Conservation (phyloP, 2,113 vertebrate species). For the Alethe diademata region DNA sequence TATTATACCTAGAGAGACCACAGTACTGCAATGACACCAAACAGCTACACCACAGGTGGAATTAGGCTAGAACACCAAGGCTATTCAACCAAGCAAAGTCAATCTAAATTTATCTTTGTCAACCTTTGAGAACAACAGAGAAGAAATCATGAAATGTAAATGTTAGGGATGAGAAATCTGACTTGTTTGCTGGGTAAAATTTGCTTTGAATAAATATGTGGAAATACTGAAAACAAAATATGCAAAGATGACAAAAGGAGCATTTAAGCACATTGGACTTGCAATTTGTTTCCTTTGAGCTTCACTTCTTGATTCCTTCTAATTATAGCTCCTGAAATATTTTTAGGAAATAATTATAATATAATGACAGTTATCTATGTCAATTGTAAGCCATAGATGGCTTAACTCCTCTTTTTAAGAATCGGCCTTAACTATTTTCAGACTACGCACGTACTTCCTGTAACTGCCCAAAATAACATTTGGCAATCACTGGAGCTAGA, state of each 20-base stretch:
- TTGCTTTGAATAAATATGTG: not conserved
- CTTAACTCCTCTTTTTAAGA: slow-evolving; percentile 9
- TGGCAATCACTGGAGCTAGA: not conserved
- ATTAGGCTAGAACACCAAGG: not conserved
- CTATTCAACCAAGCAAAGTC: not conserved
- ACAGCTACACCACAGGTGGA: not conserved
- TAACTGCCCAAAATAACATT: not conserved
- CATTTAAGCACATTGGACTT: not conserved
- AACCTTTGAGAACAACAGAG: not conserved
- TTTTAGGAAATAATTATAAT: slow-evolving; percentile 2
- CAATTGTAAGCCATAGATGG: not conserved
- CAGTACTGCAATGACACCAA: not conserved
- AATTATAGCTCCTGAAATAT: not conserved
- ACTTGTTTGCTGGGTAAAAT: not conserved
- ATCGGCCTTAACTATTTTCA: not conserved
- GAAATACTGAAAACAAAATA: slow-evolving; percentile 2
- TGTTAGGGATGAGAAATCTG: not conserved
- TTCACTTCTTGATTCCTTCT: not conserved
- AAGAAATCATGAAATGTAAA: not conserved
- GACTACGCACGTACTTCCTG: not conserved
- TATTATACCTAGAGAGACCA: not conserved
- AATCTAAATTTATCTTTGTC: not conserved
- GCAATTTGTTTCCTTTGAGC: not conserved
- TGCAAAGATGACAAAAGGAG: not conserved
- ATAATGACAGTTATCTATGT: not conserved